Percentiles rank a stretch among this genome's conserved stretches.
Conservation (phyloP, 2,888 invertebrate genomes). For the Cryptus armator region DNA sequence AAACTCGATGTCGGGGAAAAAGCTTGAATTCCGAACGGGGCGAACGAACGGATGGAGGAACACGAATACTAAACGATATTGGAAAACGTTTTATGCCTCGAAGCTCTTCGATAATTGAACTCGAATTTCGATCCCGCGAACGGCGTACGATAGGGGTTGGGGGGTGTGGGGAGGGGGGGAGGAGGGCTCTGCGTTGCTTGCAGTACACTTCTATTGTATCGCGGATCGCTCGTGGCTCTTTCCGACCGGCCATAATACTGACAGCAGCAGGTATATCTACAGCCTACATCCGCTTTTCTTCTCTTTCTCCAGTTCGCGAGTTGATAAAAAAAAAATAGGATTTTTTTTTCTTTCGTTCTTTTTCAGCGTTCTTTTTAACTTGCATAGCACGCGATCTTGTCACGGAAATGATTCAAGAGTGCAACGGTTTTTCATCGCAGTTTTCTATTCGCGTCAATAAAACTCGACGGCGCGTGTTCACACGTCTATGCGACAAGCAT, state of each 20-base stretch:
- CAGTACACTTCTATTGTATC: conserved; percentile 37
- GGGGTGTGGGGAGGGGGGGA: no score
- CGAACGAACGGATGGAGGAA: conserved; percentile 46
- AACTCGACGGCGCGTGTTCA: conserved; percentile 23
- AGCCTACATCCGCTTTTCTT: conserved; percentile 26
- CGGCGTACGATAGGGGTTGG: not conserved
- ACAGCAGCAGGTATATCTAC: not conserved
- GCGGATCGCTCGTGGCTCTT: conserved; percentile 25
- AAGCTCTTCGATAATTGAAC: conserved; percentile 68
- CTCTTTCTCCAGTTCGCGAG: not conserved
- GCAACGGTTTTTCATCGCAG: conserved; percentile 13
- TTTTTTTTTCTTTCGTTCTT: conserved; percentile 7
- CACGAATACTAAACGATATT: conserved; percentile 67
- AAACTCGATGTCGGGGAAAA: conserved; percentile 21
- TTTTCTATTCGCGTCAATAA: conserved; percentile 32
- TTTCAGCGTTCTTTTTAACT: conserved; percentile 18
- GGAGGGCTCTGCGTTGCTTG: not conserved
- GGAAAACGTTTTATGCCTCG: conserved; percentile 67
- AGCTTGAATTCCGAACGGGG: conserved; percentile 41
- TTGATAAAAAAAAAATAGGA: conserved; percentile 1
- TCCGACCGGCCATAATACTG: conserved; percentile 17
- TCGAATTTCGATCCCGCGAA: conserved; percentile 61
- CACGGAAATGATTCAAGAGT: conserved; percentile 1
- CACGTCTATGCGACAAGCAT: conserved; percentile 26
- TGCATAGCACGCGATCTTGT: not conserved